Evolutionary conservation across 2,113 vertebrate genomes (phyloP).

Genomic region (Gavia stellata): DNA sequence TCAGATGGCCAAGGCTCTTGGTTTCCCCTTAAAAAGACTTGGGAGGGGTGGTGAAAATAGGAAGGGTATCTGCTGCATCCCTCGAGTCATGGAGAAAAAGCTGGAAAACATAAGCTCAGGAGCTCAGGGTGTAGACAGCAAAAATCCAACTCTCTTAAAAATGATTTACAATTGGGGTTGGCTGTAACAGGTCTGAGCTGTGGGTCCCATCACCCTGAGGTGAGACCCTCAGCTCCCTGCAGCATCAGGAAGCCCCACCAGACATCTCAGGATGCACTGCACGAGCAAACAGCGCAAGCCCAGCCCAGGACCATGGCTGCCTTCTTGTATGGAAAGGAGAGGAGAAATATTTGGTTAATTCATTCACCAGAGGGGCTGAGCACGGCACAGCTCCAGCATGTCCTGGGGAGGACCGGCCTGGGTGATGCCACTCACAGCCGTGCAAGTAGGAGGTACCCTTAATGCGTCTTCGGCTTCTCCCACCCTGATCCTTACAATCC

Average conservation of each 20-base stretch:
- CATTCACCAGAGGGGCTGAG: neutral
- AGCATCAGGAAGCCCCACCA: neutral
- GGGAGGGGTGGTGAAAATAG: neutral
- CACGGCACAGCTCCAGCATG: neutral
- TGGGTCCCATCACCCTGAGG: neutral
- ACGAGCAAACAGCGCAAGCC: rapidly evolving
- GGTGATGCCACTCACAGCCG: neutral
- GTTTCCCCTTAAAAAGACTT: neutral
- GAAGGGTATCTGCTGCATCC: neutral
- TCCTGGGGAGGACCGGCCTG: neutral
- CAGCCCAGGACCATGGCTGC: neutral
- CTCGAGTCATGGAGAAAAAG: neutral
- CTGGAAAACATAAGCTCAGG: neutral
- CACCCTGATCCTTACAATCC: neutral
- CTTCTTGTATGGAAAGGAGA: neutral
- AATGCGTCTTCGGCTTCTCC: neutral
- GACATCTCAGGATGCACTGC: neutral
- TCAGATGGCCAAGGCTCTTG: neutral
- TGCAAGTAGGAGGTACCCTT: neutral
- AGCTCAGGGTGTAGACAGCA: neutral
- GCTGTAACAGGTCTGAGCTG: neutral
- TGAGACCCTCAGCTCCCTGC: neutral
- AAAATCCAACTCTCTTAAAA: neutral
- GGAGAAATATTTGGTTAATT: neutral
- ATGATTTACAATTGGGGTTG: neutral